These are phyloP conservation scores for Himalopsyche anomala DNA, from an alignment of 2,888 invertebrate genomes.

Conservation along the genomic window DNA sequence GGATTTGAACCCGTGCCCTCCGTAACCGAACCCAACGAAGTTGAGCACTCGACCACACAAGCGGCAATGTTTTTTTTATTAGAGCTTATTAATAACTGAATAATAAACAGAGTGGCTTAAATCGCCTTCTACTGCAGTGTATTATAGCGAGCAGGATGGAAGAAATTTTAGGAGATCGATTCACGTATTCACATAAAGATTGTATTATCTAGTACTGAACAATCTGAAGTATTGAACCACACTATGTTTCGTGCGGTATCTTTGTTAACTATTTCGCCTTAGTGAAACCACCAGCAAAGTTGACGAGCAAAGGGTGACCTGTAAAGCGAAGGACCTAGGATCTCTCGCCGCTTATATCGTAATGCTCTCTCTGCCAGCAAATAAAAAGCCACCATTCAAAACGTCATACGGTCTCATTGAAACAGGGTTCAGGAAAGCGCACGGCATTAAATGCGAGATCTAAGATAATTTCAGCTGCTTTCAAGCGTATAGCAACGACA, in stretches of 20 bases:
- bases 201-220: not conserved
- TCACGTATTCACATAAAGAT: too few species aligned
- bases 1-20: too few species aligned
- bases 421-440: constrained; percentile 34
- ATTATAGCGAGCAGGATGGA: too few species aligned
- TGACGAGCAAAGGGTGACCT: constrained; percentile 26
- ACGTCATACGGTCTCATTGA: constrained; percentile 39
- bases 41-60: too few species aligned
- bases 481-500: constrained; percentile 48
- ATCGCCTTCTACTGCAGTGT: too few species aligned
- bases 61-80: too few species aligned
- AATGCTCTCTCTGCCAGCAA: constrained; percentile 36
- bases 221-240: not conserved
- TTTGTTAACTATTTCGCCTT: too few species aligned
- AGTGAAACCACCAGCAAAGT: not conserved
- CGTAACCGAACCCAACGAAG: too few species aligned
- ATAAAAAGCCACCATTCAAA: constrained; percentile 33
- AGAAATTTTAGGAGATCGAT: too few species aligned
- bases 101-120: too few species aligned
- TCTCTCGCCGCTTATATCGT: constrained; percentile 22
- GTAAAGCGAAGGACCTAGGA: constrained; percentile 12
- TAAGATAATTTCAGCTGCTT: constrained; percentile 64
- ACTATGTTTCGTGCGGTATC: not conserved
- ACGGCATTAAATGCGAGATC: constrained; percentile 63
- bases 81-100: too few species aligned